Evolutionary conservation across 2,888 invertebrate species (phyloP).

Genomic region (Lumbricus terrestris): DNA sequence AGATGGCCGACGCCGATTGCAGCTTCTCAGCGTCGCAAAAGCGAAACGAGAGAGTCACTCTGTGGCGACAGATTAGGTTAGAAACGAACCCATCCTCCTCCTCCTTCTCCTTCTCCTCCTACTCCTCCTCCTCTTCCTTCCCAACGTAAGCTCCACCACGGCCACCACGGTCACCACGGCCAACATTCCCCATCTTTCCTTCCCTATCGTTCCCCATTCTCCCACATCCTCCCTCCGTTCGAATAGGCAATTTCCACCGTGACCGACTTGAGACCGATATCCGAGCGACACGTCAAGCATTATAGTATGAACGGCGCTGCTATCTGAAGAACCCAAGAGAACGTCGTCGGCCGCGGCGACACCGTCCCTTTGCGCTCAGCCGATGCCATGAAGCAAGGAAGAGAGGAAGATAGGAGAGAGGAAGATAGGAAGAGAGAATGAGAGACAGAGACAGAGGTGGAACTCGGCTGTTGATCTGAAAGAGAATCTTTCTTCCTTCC

Average conservation of each 20-base stretch:
- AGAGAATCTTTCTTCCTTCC: background rate
- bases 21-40: background rate
- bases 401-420: background rate
- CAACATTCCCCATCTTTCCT: no score
- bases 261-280: slow-evolving; percentile 3
- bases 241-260: background rate
- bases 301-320: background rate
- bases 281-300: slow-evolving; percentile 3
- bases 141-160: background rate
- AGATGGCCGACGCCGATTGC: background rate
- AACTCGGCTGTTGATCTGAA: background rate
- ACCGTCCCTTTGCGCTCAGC: background rate
- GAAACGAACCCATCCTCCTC: background rate
- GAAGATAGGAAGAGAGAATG: background rate
- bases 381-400: background rate
- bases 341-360: no score
- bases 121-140: no score
- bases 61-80: slow-evolving; percentile 8
- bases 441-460: background rate
- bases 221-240: background rate
- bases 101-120: no score
- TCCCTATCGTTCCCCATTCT: background rate
- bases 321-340: background rate
- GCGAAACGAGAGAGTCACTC: background rate
- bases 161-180: background rate